These are phyloP conservation scores for Andricus quercusramuli DNA, from an alignment of 2,888 invertebrate species.

Conservation along the genomic window DNA sequence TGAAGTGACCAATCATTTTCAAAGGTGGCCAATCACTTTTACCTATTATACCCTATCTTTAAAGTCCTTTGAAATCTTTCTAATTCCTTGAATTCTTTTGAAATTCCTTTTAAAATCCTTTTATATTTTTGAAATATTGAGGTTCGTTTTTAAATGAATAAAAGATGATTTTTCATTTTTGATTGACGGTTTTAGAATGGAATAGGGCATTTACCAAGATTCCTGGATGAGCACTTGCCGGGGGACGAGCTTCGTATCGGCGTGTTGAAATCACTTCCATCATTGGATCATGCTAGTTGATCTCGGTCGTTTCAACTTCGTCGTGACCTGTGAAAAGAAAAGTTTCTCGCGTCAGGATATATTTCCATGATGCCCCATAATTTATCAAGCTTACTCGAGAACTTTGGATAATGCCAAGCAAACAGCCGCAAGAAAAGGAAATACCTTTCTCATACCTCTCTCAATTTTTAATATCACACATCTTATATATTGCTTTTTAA, in stretches of 20 bases:
- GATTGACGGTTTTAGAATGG: background rate
- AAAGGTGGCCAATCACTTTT: no score
- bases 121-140: no score
- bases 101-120: no score
- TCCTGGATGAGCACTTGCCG: conserved; percentile 67
- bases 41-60: no score
- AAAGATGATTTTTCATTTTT: background rate
- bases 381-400: conserved; percentile 40
- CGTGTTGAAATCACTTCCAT: conserved; percentile 77
- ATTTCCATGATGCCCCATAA: conserved; percentile 41
- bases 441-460: conserved; percentile 46
- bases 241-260: conserved; percentile 75
- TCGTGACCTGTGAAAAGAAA: conserved; percentile 43
- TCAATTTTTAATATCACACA: background rate
- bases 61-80: no score
- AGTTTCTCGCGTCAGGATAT: conserved; percentile 36
- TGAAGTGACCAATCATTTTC: no score
- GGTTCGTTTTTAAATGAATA: no score
- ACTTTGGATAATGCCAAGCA: conserved; percentile 22
- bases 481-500: background rate
- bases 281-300: conserved; percentile 63
- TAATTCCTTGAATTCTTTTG: no score
- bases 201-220: conserved; percentile 66
- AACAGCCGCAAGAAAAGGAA: conserved; percentile 40
- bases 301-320: conserved; percentile 28